Percentiles rank a stretch among this genome's conserved stretches.
Conservation (phyloP, 2,113 vertebrate species). For the Pluvialis apricaria region DNA sequence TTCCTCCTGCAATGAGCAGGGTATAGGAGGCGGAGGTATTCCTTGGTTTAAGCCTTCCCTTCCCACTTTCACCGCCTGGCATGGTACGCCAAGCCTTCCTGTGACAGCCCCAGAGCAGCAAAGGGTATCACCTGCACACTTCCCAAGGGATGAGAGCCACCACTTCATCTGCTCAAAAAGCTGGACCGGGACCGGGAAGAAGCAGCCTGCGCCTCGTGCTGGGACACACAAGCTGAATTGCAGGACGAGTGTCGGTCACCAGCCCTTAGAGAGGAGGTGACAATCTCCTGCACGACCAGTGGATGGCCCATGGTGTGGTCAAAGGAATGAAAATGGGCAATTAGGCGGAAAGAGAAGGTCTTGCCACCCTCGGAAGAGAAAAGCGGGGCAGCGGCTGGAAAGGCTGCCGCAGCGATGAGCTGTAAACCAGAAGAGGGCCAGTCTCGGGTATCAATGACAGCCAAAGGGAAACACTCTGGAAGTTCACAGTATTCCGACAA, state of each 20-base stretch:
- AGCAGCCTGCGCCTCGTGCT: background rate
- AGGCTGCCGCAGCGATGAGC: background rate
- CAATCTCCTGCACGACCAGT: background rate
- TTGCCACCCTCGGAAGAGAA: background rate
- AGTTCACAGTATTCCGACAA: background rate
- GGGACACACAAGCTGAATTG: background rate
- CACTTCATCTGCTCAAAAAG: background rate
- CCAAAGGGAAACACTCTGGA: background rate
- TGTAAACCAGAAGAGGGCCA: background rate
- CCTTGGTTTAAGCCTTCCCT: background rate
- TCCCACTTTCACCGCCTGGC: background rate
- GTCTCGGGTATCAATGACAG: background rate
- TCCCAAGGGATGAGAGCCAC: background rate
- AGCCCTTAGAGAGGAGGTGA: background rate
- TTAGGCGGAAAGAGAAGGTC: background rate
- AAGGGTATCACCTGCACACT: rapidly evolving
- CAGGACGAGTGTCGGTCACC: rapidly evolving
- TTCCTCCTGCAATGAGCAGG: background rate
- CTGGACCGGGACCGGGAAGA: background rate
- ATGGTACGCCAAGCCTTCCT: background rate
- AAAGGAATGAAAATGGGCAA: background rate
- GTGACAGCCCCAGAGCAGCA: background rate
- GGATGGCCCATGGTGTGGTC: background rate
- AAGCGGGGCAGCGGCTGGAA: background rate
- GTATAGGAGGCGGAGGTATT: background rate